phyloP scores from a whole-genome alignment of 1,140 invertebrate genomes.

The Macrobrachium nipponense region DNA sequence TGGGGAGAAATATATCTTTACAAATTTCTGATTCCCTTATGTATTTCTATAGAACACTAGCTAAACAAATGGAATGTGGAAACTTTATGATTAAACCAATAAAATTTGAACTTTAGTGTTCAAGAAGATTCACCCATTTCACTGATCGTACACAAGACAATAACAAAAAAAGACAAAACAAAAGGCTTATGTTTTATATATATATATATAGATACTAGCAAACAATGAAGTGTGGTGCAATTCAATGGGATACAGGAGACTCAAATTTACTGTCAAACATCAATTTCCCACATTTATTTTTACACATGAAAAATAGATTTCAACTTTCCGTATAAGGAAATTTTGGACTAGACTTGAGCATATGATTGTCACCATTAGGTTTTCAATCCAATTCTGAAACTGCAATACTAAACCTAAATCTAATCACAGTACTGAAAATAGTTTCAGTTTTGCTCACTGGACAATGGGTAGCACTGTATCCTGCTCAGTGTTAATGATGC shows the following conservation, averaged over 20 bases:
- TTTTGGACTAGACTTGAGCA: slow-evolving; percentile 41
- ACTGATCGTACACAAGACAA: too few species aligned
- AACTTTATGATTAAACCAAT: too few species aligned
- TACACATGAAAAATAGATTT: not conserved
- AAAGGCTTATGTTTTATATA: too few species aligned
- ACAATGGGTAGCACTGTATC: not conserved
- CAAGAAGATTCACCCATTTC: too few species aligned
- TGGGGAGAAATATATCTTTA: too few species aligned
- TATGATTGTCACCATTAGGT: slow-evolving; percentile 30
- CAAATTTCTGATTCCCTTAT: too few species aligned
- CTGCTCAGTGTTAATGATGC: too few species aligned
- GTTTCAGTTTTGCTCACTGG: slow-evolving; percentile 25
- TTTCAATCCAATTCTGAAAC: slow-evolving; percentile 41
- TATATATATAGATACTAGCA: too few species aligned
- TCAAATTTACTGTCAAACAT: not conserved
- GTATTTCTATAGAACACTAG: too few species aligned
- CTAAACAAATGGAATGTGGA: too few species aligned
- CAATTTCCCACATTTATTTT: slow-evolving; percentile 1
- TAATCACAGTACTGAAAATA: slow-evolving; percentile 30
- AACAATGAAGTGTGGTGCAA: slow-evolving; percentile 35
- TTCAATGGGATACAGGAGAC: slow-evolving; percentile 17
- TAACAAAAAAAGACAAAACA: too few species aligned
- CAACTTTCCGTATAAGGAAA: slow-evolving; percentile 16
- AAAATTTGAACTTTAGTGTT: too few species aligned
- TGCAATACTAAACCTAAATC: slow-evolving; percentile 33